Evolutionary conservation across 1,140 invertebrate species (phyloP).

Genomic region (Paraescarpia echinospica): DNA sequence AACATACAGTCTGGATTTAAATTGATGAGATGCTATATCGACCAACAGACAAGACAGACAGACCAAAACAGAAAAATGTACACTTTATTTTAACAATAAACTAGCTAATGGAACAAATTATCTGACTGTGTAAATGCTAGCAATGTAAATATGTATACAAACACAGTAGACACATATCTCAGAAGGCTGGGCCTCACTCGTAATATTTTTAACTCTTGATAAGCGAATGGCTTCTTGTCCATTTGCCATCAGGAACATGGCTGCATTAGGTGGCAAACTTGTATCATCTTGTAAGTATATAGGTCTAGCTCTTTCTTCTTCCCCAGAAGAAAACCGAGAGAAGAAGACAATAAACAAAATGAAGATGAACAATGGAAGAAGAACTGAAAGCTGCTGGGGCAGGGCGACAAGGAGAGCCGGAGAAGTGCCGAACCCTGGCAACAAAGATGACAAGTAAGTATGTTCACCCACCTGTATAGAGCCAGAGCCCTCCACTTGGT

Average conservation of each 20-base stretch:
- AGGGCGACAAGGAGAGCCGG: too few species aligned
- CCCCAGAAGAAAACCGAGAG: too few species aligned
- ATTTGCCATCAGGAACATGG: neutral
- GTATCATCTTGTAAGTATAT: neutral
- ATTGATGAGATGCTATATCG: neutral
- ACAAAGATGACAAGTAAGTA: neutral
- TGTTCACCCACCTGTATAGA: slow-evolving; percentile 32
- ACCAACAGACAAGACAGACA: too few species aligned
- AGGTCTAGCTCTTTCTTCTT: too few species aligned
- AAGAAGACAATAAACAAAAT: too few species aligned
- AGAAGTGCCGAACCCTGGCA: too few species aligned
- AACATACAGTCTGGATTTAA: neutral
- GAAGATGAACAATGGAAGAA: too few species aligned
- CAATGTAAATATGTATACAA: neutral
- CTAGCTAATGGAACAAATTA: neutral
- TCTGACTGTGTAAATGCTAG: neutral
- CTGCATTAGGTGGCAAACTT: neutral
- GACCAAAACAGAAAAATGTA: too few species aligned
- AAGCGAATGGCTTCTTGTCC: neutral
- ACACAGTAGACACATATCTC: neutral
- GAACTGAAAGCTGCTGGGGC: too few species aligned
- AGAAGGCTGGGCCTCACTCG: neutral
- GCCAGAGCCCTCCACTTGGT: slow-evolving; percentile 40
- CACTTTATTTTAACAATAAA: neutral
- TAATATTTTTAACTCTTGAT: neutral